phyloP scores from a whole-genome alignment of 1,140 invertebrate genomes.

The Papilio aristodemus region DNA sequence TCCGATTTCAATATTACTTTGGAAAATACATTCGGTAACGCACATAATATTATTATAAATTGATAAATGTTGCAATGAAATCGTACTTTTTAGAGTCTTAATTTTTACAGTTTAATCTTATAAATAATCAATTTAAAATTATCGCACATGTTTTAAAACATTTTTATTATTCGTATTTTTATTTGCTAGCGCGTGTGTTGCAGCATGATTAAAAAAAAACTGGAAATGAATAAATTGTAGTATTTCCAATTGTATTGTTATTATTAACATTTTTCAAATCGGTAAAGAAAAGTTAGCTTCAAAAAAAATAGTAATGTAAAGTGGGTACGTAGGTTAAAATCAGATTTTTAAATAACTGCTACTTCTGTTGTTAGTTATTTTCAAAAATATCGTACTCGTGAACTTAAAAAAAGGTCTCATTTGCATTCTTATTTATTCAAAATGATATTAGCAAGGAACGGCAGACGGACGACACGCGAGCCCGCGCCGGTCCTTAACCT shows the following conservation, averaged over 20 bases:
- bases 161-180: no score
- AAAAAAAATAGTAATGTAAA: no score
- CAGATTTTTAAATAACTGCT: background rate
- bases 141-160: no score
- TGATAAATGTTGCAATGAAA: background rate
- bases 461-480: constrained; percentile 55
- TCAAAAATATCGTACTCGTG: background rate
- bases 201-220: no score
- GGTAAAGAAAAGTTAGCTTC: no score
- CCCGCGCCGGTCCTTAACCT: constrained; percentile 66
- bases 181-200: no score
- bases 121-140: no score
- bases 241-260: no score
- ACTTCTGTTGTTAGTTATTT: background rate
- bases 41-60: background rate
- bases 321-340: background rate
- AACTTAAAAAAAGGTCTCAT: background rate
- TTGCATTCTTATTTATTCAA: constrained; percentile 33
- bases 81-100: background rate
- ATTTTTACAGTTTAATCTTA: no score
- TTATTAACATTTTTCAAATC: no score
- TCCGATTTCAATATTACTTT: constrained; percentile 2
- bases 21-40: background rate
- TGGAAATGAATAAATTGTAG: no score
- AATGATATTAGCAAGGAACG: constrained; percentile 48